Conservation (phyloP, 2,888 invertebrate genomes). For the Trissolcus brochymenae region DNA sequence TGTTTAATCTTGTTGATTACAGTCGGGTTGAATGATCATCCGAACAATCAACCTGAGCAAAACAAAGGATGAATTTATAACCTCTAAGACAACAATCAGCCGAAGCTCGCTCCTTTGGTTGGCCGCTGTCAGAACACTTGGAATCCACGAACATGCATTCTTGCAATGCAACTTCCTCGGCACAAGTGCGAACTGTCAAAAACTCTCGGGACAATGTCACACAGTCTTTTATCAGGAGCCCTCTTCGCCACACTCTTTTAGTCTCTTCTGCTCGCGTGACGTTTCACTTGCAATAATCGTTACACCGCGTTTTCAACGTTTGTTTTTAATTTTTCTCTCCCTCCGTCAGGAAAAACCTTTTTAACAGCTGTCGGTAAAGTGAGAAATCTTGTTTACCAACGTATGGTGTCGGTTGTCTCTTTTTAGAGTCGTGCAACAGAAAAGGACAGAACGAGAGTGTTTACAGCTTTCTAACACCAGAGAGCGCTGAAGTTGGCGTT, state of each 20-base stretch:
- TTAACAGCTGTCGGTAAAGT: too few species aligned
- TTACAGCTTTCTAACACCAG: too few species aligned
- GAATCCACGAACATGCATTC: slow-evolving; percentile 17
- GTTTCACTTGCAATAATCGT: slow-evolving; percentile 8
- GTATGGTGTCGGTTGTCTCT: too few species aligned
- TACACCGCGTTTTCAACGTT: slow-evolving; percentile 10
- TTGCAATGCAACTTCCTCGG: slow-evolving; percentile 3
- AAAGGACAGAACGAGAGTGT: too few species aligned
- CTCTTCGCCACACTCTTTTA: slow-evolving; percentile 10
- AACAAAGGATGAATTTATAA: slow-evolving; percentile 8
- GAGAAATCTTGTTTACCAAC: too few species aligned
- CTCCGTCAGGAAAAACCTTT: too few species aligned
- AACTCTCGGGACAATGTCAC: slow-evolving; percentile 5
- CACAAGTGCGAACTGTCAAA: slow-evolving; percentile 16
- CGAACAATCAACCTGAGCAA: background rate
- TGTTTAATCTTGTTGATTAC: background rate
- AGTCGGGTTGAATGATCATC: background rate
- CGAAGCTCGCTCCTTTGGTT: background rate
- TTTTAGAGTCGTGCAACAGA: too few species aligned
- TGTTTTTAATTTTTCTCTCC: too few species aligned
- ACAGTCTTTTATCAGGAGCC: slow-evolving; percentile 11
- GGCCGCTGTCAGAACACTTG: slow-evolving; percentile 21
- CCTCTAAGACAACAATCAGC: slow-evolving; percentile 16
- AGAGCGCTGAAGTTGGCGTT: too few species aligned
- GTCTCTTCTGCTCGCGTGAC: slow-evolving; percentile 37